phyloP scores from a whole-genome alignment of 2,113 vertebrate genomes.

The Ctenodactylus gundi region DNA sequence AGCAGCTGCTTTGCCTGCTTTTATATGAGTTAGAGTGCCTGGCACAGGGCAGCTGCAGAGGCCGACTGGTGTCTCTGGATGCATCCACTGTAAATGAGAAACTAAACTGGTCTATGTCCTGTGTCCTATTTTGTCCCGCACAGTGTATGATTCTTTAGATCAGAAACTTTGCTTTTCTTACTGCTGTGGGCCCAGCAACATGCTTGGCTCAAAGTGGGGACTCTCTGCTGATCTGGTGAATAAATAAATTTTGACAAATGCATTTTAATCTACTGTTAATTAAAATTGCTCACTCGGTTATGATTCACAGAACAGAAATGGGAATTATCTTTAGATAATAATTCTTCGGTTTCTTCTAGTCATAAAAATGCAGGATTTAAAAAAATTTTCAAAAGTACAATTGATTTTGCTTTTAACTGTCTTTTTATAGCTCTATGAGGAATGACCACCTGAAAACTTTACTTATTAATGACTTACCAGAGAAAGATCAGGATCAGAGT shows the following conservation, averaged over 20 bases:
- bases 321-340: constrained; percentile 35
- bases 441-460: constrained; percentile 30
- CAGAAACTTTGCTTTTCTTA: background rate
- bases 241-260: constrained; percentile 12
- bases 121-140: background rate
- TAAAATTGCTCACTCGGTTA: background rate
- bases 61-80: background rate
- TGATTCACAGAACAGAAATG: background rate
- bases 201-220: background rate
- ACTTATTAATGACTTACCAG: constrained; percentile 33
- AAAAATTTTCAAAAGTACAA: constrained; percentile 22
- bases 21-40: background rate
- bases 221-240: background rate
- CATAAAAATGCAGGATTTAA: constrained; percentile 31
- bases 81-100: background rate
- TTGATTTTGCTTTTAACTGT: constrained; percentile 57
- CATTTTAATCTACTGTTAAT: background rate
- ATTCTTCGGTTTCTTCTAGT: background rate
- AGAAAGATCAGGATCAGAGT: background rate
- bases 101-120: background rate
- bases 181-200: background rate
- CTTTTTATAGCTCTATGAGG: constrained; percentile 26
- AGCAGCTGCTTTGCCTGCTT: background rate
- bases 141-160: background rate
- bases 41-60: background rate